Evolutionary conservation across 1,140 invertebrate species (phyloP).

Genomic region (Lethrus apterus): DNA sequence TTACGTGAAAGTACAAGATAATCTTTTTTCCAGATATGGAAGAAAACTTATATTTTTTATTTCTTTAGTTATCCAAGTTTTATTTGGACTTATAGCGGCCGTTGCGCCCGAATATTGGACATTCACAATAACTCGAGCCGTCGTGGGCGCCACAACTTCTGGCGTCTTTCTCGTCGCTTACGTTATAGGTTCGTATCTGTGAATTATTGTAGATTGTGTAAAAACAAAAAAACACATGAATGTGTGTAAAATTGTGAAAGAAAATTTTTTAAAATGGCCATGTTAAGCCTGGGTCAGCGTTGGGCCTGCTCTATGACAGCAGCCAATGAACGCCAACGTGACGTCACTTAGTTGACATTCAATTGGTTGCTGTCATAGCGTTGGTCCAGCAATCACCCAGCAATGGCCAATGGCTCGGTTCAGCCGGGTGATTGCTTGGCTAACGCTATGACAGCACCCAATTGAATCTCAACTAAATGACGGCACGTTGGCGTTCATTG

Average conservation of each 20-base stretch:
- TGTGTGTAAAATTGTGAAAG: slow-evolving; percentile 9
- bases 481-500: too few species aligned
- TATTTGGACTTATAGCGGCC: slow-evolving; percentile 56
- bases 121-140: slow-evolving; percentile 59
- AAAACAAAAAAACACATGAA: neutral
- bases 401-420: too few species aligned
- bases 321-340: too few species aligned
- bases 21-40: slow-evolving; percentile 51
- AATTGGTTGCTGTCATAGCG: too few species aligned
- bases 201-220: neutral
- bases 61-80: slow-evolving; percentile 60
- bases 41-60: slow-evolving; percentile 65
- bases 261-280: slow-evolving; percentile 2
- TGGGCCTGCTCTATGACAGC: too few species aligned
- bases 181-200: slow-evolving; percentile 55
- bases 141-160: slow-evolving; percentile 67
- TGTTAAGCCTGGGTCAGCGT: too few species aligned
- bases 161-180: slow-evolving; percentile 73
- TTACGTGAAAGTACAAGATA: slow-evolving; percentile 1
- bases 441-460: too few species aligned
- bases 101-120: slow-evolving; percentile 60
- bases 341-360: too few species aligned
- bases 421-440: too few species aligned
- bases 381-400: too few species aligned
- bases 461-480: too few species aligned